A percentile compares a stretch with the other conserved stretches of the same genome.
phyloP scores from a whole-genome alignment of 2,888 invertebrate species.

The Venustoraphidia nigricollis region DNA sequence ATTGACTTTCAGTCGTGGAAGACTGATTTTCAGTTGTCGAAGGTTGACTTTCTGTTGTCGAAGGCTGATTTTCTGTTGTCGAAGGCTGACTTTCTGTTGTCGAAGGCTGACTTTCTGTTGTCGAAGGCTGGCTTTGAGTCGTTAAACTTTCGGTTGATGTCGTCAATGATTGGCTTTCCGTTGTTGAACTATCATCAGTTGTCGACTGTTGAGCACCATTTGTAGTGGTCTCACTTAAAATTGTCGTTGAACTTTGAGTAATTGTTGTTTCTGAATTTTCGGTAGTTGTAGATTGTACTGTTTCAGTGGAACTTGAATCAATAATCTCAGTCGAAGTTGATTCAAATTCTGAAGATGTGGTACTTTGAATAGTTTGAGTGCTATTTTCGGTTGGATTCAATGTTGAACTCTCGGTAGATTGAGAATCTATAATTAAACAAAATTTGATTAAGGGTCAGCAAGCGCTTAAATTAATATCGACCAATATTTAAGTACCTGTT shows the following conservation, averaged over 20 bases:
- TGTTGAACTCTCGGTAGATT: slow-evolving; percentile 1
- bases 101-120: slow-evolving; percentile 9
- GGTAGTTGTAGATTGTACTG: slow-evolving; percentile 9
- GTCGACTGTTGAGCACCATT: slow-evolving; percentile 6
- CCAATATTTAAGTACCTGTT: not conserved
- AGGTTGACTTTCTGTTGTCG: slow-evolving; percentile 3
- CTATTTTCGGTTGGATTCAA: slow-evolving; percentile 9
- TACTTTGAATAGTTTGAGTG: slow-evolving; percentile 5
- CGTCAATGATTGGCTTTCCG: slow-evolving; percentile 9
- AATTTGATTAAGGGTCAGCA: too few species aligned
- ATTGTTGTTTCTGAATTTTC: slow-evolving; percentile 9
- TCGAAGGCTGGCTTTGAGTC: slow-evolving; percentile 10
- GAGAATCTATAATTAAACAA: too few species aligned
- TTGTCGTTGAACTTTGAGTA: slow-evolving; percentile 9
- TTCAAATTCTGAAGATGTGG: slow-evolving; percentile 3
- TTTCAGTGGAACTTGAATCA: slow-evolving; percentile 9
- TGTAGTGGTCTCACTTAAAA: slow-evolving; percentile 11
- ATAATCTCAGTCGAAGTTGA: slow-evolving; percentile 3
- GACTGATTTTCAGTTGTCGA: slow-evolving; percentile 9
- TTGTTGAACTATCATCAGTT: slow-evolving; percentile 7
- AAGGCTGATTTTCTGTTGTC: slow-evolving; percentile 13
- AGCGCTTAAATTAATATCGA: not conserved
- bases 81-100: slow-evolving; percentile 4
- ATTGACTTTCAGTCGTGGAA: slow-evolving; percentile 9
- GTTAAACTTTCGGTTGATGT: slow-evolving; percentile 15